Base-by-base conservation (phyloP, 2,888 invertebrate species). In the Drosophila heteroneura region DNA sequence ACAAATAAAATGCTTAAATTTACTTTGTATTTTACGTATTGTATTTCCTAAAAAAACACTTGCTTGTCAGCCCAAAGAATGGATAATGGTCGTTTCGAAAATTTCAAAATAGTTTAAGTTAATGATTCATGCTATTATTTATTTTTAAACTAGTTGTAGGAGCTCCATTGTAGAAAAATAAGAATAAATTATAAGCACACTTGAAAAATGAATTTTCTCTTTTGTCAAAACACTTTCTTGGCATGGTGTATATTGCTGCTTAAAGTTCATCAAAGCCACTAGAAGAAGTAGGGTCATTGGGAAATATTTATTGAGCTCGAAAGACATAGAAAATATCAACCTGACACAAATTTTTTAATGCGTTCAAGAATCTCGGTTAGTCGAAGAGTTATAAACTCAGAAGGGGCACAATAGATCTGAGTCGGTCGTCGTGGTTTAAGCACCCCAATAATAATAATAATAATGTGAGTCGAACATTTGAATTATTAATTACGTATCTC, bases 51-150 rank as follows among this genome's bases (percentile, higher is more conserved):
- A 14, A 16, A 26, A 47, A 47, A 47, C 26, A 9, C 4, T 47
- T 26, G 47, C 22, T 16, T 16, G 22, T 4, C 47, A 47, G 3
- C 7, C 4, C 14, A 4, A 14, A 14, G 1, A 44, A 22, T 22
- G 4, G 14, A 14, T 47, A 14, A 47, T 22, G 22, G 7, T 47
- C 47, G 14, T 14, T 22, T 14, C 3, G 6, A 44, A 12, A 12
- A 22, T 22, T 44, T 44, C 0, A 0, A 44, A 41, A 22, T 3
- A 10, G 6, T 41, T 41, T 22, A 22, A 22, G 14, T 44, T 22
- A 3, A 22, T 44, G 3, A 22, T 14, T 44, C 0, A 1, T n/a
- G n/a, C 5, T 2, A 1, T n/a, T 41, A 5, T 5, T 19, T 19
- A 19, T 41, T 39, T 14, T 22, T 22, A 7, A 41, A 10, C 14